phyloP scores from a whole-genome alignment of 2,113 vertebrate genomes.

The Burhinus bistriatus region DNA sequence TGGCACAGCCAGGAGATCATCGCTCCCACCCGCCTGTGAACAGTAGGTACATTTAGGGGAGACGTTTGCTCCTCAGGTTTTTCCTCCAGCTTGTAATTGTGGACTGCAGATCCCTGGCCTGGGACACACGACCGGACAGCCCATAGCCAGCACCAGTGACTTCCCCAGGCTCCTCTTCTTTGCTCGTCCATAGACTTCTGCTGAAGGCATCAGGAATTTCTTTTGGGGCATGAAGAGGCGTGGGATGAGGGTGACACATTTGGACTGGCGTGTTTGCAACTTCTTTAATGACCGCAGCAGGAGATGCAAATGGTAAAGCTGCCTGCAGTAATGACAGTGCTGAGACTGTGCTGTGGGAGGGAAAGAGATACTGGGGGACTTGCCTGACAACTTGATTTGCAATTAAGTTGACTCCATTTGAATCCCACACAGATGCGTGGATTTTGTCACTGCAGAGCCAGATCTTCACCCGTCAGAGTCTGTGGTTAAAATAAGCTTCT shows the following conservation, averaged over 20 bases:
- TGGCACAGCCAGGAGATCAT: neutral
- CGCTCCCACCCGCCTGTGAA: neutral
- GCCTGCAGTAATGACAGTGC: neutral
- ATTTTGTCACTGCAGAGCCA: neutral
- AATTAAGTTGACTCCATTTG: neutral
- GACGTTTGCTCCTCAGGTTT: neutral
- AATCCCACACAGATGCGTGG: neutral
- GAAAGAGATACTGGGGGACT: neutral
- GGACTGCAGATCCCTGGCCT: neutral
- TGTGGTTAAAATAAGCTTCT: neutral
- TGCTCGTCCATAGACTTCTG: neutral
- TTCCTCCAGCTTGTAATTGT: neutral
- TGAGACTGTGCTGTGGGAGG: neutral
- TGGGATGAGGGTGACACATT: neutral
- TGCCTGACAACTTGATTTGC: neutral
- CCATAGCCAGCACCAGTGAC: rapidly evolving
- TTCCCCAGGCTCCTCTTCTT: neutral
- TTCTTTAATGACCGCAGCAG: neutral
- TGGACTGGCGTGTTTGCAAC: rapidly evolving
- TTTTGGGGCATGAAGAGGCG: rapidly evolving
- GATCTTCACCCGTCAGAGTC: neutral
- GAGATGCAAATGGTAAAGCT: neutral
- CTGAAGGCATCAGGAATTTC: neutral
- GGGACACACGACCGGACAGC: neutral
- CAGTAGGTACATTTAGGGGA: neutral